phyloP scores from a whole-genome alignment of 2,113 vertebrate genomes.

The Chlamydotis undulata region DNA sequence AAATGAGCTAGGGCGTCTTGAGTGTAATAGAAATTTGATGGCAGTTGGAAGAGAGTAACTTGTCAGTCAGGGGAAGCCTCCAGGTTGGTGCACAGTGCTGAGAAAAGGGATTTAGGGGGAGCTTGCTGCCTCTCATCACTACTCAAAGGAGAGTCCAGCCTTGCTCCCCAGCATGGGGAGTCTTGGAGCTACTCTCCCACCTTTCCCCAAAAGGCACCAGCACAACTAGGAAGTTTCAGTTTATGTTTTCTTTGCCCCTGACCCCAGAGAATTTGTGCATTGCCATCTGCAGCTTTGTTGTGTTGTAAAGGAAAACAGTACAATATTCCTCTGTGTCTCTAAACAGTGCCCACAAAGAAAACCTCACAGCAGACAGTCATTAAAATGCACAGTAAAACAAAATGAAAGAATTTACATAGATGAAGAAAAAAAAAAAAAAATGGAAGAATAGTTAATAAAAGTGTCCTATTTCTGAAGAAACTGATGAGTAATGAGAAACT shows the following conservation, averaged over 20 bases:
- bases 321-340: not conserved
- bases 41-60: not conserved
- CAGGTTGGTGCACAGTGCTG: not conserved
- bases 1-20: not conserved
- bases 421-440: not conserved
- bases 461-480: not conserved
- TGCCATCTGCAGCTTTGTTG: not conserved
- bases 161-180: not conserved
- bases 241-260: not conserved
- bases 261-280: not conserved
- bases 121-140: not conserved
- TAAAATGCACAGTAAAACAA: not conserved
- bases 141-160: not conserved
- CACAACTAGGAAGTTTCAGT: not conserved
- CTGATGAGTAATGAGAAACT: not conserved
- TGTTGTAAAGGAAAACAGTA: not conserved
- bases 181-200: accelerated
- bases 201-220: not conserved
- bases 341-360: not conserved
- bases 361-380: not conserved
- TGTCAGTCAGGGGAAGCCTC: not conserved
- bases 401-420: not conserved
- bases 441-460: not conserved
- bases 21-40: not conserved
- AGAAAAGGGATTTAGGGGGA: not conserved